Base-by-base conservation (phyloP, 1,140 invertebrate genomes). In the Ylistrum balloti region DNA sequence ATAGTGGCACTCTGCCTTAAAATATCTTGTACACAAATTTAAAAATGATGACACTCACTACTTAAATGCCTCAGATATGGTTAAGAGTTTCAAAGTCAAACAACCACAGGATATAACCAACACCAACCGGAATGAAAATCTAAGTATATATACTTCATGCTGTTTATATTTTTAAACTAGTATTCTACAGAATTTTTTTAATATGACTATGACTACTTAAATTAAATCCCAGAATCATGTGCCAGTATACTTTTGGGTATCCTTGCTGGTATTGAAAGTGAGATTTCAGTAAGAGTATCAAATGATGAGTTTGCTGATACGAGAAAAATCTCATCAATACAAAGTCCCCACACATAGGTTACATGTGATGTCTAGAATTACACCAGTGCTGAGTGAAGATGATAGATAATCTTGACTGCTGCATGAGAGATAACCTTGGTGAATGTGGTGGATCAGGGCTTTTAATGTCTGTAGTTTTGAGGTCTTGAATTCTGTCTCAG, bases 261-360 rank as follows among this genome's bases (percentile, higher is more conserved):
- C 28, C 35, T 7, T 13, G 13, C 13, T n/a, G n/a, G n/a, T 38
- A 5, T 38, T 38, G 35, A 74, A 74, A 17, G 56, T 74, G 56
- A 74, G 56, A 28, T 74, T 74, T 74, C 56, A n/a, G 56, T 74
- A 28, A 28, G 56, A 74, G 56, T 74, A 74, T 74, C 56, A 28
- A 74, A 28, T 38, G 13, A 38, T 38, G 13, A 7, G 35, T 38
- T 7, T n/a, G n/a, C n/a, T n/a, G n/a, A n/a, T n/a, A n/a, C n/a
- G n/a, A n/a, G n/a, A n/a, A n/a, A n/a, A n/a, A n/a, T n/a, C n/a
- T n/a, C n/a, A n/a, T n/a, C n/a, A n/a, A n/a, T n/a, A n/a, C n/a
- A n/a, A n/a, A n/a, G n/a, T n/a, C n/a, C n/a, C n/a, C n/a, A n/a
- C n/a, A n/a, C n/a, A n/a, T n/a, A n/a, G n/a, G n/a, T n/a, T n/a